phyloP scores from a whole-genome alignment of 2,797 vertebrate genomes.

The Podargus strigoides region DNA sequence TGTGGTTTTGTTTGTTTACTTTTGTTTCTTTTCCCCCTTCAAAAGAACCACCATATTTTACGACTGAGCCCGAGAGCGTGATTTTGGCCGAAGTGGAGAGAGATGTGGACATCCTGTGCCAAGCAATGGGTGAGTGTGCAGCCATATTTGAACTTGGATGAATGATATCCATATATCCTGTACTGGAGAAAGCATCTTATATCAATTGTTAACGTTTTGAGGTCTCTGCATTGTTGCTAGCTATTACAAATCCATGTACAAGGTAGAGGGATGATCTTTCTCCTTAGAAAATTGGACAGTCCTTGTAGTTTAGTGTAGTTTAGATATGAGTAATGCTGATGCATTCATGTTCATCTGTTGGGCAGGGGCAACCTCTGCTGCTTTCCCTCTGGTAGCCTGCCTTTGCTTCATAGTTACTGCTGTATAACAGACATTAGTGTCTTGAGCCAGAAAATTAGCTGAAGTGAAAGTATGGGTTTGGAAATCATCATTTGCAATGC shows the following conservation, averaged over 20 bases:
- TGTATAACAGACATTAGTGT: neutral
- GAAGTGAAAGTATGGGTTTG: neutral
- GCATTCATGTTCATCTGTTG: fast-evolving
- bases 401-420: neutral
- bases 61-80: constrained; percentile 77
- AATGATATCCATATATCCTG: fast-evolving
- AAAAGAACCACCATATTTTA: constrained; percentile 85
- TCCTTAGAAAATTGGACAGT: neutral
- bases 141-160: fast-evolving
- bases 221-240: neutral
- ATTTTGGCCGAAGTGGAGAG: constrained; percentile 82
- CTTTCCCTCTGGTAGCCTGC: neutral
- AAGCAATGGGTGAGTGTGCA: constrained; percentile 83
- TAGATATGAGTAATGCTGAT: neutral
- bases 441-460: neutral
- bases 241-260: neutral
- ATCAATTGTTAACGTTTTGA: neutral
- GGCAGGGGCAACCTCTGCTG: neutral
- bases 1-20: neutral
- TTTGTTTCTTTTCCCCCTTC: neutral
- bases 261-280: neutral
- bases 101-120: constrained; percentile 84
- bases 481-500: neutral
- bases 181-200: neutral
- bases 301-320: neutral